These are phyloP conservation scores for Amphibalanus amphitrite DNA, from an alignment of 1,140 invertebrate species.

Conservation along the genomic window DNA sequence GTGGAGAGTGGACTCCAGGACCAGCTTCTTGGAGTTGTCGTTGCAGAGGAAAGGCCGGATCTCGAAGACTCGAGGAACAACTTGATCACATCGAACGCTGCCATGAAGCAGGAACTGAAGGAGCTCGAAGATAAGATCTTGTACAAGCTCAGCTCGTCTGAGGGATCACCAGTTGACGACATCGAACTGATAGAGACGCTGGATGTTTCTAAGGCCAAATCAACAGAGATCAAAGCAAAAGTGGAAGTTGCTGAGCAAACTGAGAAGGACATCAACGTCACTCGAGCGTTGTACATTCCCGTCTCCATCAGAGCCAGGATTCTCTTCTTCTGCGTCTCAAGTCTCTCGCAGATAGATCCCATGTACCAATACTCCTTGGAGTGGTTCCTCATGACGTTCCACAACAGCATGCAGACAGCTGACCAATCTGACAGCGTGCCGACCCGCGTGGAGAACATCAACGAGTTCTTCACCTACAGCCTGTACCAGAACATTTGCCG, in stretches of 20 bases:
- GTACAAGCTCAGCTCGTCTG: conserved; percentile 41
- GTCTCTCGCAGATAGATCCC: conserved; percentile 35
- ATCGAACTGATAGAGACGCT: conserved; percentile 46
- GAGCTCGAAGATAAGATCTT: conserved; percentile 89
- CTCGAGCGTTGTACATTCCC: conserved; percentile 32
- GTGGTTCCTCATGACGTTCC: conserved; percentile 82
- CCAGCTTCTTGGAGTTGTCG: conserved; percentile 77
- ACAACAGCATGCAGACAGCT: not conserved
- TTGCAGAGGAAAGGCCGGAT: conserved; percentile 70
- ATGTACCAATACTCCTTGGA: conserved; percentile 39
- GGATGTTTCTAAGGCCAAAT: conserved; percentile 40
- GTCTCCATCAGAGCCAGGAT: conserved; percentile 34
- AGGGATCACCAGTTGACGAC: conserved; percentile 49
- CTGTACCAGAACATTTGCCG: conserved; percentile 80
- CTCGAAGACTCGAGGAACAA: conserved; percentile 84
- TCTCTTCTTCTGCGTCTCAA: conserved; percentile 35
- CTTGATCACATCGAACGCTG: conserved; percentile 71
- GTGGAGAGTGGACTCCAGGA: conserved; percentile 52
- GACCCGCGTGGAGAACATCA: not conserved
- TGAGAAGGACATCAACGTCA: conserved; percentile 61
- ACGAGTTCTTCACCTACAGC: conserved; percentile 58
- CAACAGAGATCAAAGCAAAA: conserved; percentile 36
- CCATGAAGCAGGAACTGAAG: conserved; percentile 71
- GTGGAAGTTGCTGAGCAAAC: conserved; percentile 53
- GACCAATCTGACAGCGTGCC: not conserved